A percentile compares a stretch with the other conserved stretches of the same genome.
phyloP scores from a whole-genome alignment of 2,888 invertebrate species.

The Steinernema carpocapsae region DNA sequence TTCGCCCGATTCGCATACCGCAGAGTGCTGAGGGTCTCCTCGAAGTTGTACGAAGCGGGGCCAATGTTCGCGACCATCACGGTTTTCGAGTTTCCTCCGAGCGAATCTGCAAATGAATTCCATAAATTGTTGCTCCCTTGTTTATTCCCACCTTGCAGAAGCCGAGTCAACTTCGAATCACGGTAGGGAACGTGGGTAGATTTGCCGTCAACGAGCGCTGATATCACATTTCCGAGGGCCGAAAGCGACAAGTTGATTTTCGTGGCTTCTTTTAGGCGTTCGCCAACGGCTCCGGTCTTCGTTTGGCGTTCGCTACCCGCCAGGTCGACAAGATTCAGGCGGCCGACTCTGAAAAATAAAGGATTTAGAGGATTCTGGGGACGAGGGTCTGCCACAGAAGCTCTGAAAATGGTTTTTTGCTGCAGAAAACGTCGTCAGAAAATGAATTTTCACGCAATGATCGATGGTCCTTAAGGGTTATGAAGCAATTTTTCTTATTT shows the following conservation, averaged over 20 bases:
- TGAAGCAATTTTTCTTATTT: no score
- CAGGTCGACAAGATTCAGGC: conserved; percentile 92
- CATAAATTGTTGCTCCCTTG: no score
- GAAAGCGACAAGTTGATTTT: conserved; percentile 97
- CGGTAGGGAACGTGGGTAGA: conserved; percentile 96
- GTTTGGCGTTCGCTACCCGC: conserved; percentile 96
- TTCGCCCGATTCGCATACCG: conserved; percentile 92
- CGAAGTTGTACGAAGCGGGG: conserved; percentile 95
- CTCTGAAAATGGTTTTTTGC: no score
- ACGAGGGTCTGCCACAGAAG: no score
- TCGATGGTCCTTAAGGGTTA: no score
- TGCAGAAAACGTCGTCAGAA: no score
- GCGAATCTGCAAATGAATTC: conserved; percentile 76
- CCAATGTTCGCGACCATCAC: conserved; percentile 99
- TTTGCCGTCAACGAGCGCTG: conserved; percentile 92
- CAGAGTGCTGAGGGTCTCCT: conserved; percentile 81
- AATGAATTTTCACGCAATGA: no score
- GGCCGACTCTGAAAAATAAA: conserved; percentile 77
- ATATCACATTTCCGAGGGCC: conserved; percentile 95
- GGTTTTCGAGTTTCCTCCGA: conserved; percentile 97
- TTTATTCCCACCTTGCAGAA: conserved; percentile 80
- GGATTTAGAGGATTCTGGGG: no score
- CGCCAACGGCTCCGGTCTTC: conserved; percentile 87
- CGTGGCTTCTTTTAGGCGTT: conserved; percentile 81
- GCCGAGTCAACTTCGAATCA: conserved; percentile 91